Evolutionary conservation across 2,797 vertebrate species (phyloP).

Genomic region (Triplophysa yarkandensis): DNA sequence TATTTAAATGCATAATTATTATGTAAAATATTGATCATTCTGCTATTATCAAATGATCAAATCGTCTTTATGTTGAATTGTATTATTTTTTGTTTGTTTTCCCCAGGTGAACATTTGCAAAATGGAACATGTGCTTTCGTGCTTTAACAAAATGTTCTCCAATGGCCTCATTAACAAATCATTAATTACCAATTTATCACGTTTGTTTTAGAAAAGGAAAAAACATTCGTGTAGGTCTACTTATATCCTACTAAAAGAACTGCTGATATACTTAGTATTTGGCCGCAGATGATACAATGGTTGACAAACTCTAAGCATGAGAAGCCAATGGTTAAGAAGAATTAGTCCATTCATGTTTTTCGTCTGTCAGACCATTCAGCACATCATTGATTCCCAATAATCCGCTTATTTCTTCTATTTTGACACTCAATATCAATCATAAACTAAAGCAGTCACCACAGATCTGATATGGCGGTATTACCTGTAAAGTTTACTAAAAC

Average conservation of each 20-base stretch:
- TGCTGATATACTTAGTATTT: not conserved
- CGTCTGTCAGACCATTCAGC: not conserved
- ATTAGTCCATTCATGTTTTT: conserved; percentile 10
- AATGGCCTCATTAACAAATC: not conserved
- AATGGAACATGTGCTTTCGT: not conserved
- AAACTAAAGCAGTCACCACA: conserved; percentile 11
- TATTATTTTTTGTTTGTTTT: not conserved
- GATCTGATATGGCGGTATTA: conserved; percentile 82
- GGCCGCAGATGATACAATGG: not conserved
- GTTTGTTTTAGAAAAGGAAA: not conserved
- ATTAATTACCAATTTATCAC: not conserved
- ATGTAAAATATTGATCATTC: no score
- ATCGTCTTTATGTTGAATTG: no score
- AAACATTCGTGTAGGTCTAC: no score
- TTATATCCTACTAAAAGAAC: not conserved
- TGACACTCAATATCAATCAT: not conserved
- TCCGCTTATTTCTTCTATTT: no score
- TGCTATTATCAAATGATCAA: no score
- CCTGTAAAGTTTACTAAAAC: conserved; percentile 88
- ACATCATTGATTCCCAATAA: not conserved
- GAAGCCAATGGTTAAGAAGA: conserved; percentile 13
- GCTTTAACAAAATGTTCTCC: not conserved
- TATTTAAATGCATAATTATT: no score
- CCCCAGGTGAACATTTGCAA: not conserved
- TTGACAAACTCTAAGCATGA: conserved; percentile 15